A percentile compares a stretch with the other conserved stretches of the same genome.
These are phyloP conservation scores for Agelas oroides DNA, from an alignment of 37 sponge, comb jelly and placozoan species.

Conservation along the genomic window DNA sequence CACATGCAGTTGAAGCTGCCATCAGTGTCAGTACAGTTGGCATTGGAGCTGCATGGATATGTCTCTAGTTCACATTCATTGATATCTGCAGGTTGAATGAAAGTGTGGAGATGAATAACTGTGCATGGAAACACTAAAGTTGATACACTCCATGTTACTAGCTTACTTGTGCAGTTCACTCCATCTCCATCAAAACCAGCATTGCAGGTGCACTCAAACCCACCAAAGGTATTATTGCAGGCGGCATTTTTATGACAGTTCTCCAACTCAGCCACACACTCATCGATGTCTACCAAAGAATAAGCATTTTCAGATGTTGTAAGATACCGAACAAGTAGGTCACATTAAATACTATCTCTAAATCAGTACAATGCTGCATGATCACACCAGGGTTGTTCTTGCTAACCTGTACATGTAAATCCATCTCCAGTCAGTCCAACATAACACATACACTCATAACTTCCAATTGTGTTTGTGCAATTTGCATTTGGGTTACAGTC, in stretches of 20 bases:
- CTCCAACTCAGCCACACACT: conserved; percentile 5
- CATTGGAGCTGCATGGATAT: neutral
- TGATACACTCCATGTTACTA: conserved; percentile 42
- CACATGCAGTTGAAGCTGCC: conserved; percentile 31
- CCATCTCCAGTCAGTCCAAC: conserved; percentile 39
- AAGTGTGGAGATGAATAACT: too few relatives aligned
- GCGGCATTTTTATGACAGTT: conserved; percentile 10
- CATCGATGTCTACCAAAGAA: conserved; percentile 34
- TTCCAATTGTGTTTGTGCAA: conserved; percentile 58
- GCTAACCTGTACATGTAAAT: conserved; percentile 7
- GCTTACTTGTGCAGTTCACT: conserved; percentile 20
- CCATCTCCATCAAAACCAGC: neutral
- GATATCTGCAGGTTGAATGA: too few relatives aligned
- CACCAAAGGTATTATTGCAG: conserved; percentile 35
- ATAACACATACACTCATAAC: conserved; percentile 36
- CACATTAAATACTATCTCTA: neutral
- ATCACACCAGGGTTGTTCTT: too few relatives aligned
- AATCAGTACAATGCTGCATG: neutral
- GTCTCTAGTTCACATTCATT: neutral
- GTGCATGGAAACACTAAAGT: too few relatives aligned
- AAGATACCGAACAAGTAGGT: too few relatives aligned
- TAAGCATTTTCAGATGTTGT: too few relatives aligned
- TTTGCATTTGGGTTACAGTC: conserved; percentile 5
- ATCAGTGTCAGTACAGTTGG: conserved; percentile 6
- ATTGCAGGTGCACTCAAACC: neutral